Conservation (phyloP, 2,888 invertebrate species). For the Thymelicus lineola region DNA sequence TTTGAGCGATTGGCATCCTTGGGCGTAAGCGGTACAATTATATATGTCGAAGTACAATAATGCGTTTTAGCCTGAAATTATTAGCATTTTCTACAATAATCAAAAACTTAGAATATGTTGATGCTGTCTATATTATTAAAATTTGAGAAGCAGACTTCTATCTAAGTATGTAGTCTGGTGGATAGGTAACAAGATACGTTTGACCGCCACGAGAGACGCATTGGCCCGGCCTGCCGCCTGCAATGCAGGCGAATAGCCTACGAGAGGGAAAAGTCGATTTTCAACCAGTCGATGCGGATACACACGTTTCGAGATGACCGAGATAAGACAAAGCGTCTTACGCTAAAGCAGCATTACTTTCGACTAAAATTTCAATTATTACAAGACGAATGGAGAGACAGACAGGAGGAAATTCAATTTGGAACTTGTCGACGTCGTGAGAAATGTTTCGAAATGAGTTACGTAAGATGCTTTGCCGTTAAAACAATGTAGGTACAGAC, state of each 20-base stretch:
- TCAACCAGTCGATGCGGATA: slow-evolving; percentile 29
- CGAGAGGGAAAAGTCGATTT: slow-evolving; percentile 34
- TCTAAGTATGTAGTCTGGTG: slow-evolving; percentile 26
- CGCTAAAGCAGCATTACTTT: slow-evolving; percentile 6
- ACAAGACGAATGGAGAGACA: neutral
- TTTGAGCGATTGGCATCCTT: too few species aligned
- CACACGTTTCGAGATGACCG: slow-evolving; percentile 25
- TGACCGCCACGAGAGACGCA: slow-evolving; percentile 40
- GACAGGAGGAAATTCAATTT: slow-evolving; percentile 1
- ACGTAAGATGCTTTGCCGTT: neutral
- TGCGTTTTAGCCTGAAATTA: too few species aligned
- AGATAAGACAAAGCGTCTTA: slow-evolving; percentile 17
- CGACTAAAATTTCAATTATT: neutral
- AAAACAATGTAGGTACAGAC: neutral
- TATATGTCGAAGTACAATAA: too few species aligned
- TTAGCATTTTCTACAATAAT: too few species aligned
- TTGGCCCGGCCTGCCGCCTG: slow-evolving; percentile 42
- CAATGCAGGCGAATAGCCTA: slow-evolving; percentile 42
- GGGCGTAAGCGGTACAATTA: too few species aligned
- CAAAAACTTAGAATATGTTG: neutral
- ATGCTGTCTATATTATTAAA: slow-evolving; percentile 15
- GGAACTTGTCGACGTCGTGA: slow-evolving; percentile 6
- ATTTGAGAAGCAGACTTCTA: neutral
- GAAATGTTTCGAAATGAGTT: slow-evolving; percentile 8
- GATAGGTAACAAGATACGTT: slow-evolving; percentile 34